Evolutionary conservation across 2,797 vertebrate species (phyloP).

Genomic region (Knipowitschia caucasica): DNA sequence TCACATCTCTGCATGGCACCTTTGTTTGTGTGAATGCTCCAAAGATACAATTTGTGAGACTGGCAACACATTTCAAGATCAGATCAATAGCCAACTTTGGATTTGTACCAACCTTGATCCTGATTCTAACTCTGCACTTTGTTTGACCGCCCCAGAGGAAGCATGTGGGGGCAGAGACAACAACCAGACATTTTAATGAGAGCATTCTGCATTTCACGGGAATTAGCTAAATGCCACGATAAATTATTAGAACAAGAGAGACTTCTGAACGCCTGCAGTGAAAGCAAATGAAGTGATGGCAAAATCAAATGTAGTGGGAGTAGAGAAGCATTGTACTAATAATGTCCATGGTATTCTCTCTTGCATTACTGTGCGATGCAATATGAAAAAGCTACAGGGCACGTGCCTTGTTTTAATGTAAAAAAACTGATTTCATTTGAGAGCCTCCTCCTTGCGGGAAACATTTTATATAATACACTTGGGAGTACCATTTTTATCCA

Average conservation of each 20-base stretch:
- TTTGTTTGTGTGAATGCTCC: constrained; percentile 12
- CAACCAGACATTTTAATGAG: constrained; percentile 37
- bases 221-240: constrained; percentile 27
- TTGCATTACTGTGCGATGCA: not conserved
- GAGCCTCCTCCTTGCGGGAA: no score
- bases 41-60: constrained; percentile 30
- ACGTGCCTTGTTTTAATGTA: no score
- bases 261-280: constrained; percentile 24
- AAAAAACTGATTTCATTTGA: no score
- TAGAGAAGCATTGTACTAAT: not conserved
- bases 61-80: constrained; percentile 25
- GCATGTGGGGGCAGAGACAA: constrained; percentile 15
- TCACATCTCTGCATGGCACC: constrained; percentile 6
- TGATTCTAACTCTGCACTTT: constrained; percentile 22
- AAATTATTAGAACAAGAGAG: constrained; percentile 21
- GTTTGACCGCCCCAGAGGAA: constrained; percentile 20
- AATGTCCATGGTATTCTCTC: not conserved
- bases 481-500: no score
- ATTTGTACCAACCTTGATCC: constrained; percentile 48
- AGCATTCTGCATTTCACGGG: constrained; percentile 25
- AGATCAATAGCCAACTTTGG: constrained; percentile 52
- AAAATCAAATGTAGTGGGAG: not conserved
- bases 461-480: no score
- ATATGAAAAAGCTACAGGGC: no score
- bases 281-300: constrained; percentile 8